Base-by-base conservation (phyloP, 2,888 invertebrate genomes). In the Clostera curtula region DNA sequence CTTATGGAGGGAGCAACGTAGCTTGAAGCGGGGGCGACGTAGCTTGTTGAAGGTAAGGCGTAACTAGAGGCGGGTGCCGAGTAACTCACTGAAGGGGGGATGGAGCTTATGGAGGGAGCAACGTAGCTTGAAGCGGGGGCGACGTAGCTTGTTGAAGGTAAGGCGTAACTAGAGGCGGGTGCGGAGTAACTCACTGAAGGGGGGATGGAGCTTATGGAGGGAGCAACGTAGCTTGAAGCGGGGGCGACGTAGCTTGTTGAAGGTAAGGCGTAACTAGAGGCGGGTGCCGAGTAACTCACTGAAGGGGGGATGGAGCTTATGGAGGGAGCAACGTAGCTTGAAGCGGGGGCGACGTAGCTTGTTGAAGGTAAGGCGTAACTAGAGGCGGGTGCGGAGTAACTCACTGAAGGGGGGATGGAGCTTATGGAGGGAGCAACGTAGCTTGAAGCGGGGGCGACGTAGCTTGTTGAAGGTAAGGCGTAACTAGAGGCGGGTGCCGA, bases 181-280 rank as follows among this genome's bases (percentile, higher is more conserved):
- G 15, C 23, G 1, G 23, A 23, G 15, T 23, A 23, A 5, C 13
- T 13, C 5, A 8, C 12, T 3, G 22, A 22, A 2, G 22, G 13
- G 22, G n/a, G n/a, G n/a, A n/a, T n/a, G n/a, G n/a, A n/a, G n/a
- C n/a, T 55, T 63, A 36, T 60, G 54, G 9, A 57, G 49, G 29
- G 49, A n/a, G n/a, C n/a, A n/a, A n/a, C n/a, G n/a, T n/a, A n/a
- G n/a, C n/a, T n/a, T n/a, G n/a, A n/a, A 10, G 10, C 5, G 5
- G 19, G 11, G 10, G 6, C 19, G 11, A 11, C 11, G 16, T 32
- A 34, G 24, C 34, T 31, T 7, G 27, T 10, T 2, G 29, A 25
- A 5, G 27, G 4, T 7, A 21, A 35, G 16, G 21, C 25, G 4
- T 36, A 29, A 12, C 19, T 7, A 5, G 11, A 23, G 7, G 19